phyloP scores from a whole-genome alignment of 2,888 invertebrate genomes.

The Gymnocheta viridis region DNA sequence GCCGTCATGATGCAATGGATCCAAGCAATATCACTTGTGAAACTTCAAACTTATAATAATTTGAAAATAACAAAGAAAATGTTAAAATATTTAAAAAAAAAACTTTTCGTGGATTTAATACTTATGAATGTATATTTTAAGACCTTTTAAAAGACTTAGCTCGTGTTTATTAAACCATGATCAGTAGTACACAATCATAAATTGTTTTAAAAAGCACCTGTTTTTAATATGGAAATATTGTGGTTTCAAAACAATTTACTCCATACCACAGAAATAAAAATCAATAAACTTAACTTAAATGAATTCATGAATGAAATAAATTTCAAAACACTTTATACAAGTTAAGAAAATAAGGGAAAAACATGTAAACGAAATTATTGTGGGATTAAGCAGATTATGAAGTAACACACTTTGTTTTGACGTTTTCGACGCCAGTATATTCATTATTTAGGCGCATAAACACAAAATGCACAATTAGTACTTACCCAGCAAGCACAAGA shows the following conservation, averaged over 20 bases:
- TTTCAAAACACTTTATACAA: slow-evolving; percentile 38
- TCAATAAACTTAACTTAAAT: slow-evolving; percentile 20
- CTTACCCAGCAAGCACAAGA: background rate
- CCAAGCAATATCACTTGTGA: no score
- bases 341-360: background rate
- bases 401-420: slow-evolving; percentile 58
- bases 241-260: slow-evolving; percentile 58
- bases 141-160: slow-evolving; percentile 41
- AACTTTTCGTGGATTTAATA: background rate
- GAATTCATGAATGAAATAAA: slow-evolving; percentile 47
- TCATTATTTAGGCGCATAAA: slow-evolving; percentile 60
- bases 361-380: slow-evolving; percentile 25
- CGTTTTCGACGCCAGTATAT: slow-evolving; percentile 62
- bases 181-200: slow-evolving; percentile 25
- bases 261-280: slow-evolving; percentile 25
- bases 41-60: background rate
- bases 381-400: slow-evolving; percentile 56
- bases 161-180: slow-evolving; percentile 62
- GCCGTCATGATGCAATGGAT: background rate
- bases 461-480: slow-evolving; percentile 6
- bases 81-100: background rate
- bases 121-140: background rate
- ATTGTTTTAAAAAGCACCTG: slow-evolving; percentile 53
- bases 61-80: background rate
- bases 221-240: slow-evolving; percentile 40